These are phyloP conservation scores for Sisyra nigra DNA, from an alignment of 2,888 invertebrate species.

Conservation along the genomic window DNA sequence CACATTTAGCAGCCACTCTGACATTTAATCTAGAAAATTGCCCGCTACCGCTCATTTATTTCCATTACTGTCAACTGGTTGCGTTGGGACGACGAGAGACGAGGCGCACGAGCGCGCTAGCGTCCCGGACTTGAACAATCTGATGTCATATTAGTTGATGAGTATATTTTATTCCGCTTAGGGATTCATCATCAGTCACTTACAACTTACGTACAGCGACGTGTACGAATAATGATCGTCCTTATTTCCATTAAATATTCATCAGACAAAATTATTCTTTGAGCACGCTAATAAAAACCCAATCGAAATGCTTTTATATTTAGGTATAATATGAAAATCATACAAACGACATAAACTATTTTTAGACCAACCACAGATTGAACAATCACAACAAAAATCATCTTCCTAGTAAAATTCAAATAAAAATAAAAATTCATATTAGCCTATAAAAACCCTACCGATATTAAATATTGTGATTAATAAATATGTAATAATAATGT, in stretches of 20 bases:
- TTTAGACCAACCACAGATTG: too few relatives aligned
- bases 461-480: too few relatives aligned
- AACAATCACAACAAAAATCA: too few relatives aligned
- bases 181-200: constrained; percentile 29
- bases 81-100: constrained; percentile 19
- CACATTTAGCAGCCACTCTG: constrained; percentile 24
- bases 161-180: constrained; percentile 17
- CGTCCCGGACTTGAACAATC: constrained; percentile 20
- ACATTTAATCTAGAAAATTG: constrained; percentile 51
- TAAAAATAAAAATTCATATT: too few relatives aligned
- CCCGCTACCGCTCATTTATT: constrained; percentile 40
- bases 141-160: constrained; percentile 27
- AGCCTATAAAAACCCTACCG: too few relatives aligned
- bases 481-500: too few relatives aligned
- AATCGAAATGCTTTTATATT: too few relatives aligned
- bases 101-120: too few relatives aligned
- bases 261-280: constrained; percentile 11
- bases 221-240: constrained; percentile 6
- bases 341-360: too few relatives aligned
- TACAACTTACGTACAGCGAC: constrained; percentile 46
- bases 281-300: too few relatives aligned
- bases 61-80: constrained; percentile 43
- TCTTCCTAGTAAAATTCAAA: too few relatives aligned
- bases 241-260: constrained; percentile 7
- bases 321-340: too few relatives aligned